Evolutionary conservation across 2,888 invertebrate genomes (phyloP).

Genomic region (Marronus borbonicus): DNA sequence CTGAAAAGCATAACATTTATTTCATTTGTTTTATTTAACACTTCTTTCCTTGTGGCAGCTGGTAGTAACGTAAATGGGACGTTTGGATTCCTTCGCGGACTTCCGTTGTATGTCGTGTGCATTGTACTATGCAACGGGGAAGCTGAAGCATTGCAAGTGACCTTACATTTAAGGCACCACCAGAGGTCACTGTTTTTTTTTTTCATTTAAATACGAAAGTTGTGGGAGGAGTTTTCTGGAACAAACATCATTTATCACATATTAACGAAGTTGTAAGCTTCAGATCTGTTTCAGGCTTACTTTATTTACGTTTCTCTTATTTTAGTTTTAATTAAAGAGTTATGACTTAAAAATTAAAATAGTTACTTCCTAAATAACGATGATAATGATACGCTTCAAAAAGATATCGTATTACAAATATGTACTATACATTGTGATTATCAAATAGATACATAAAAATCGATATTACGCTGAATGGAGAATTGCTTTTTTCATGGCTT

Average conservation of each 20-base stretch:
- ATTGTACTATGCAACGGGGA: too few species aligned
- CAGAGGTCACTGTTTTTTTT: too few species aligned
- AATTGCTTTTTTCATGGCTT: background rate
- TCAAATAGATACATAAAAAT: background rate
- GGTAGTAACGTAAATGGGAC: too few species aligned
- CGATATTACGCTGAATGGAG: background rate
- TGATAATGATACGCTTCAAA: background rate
- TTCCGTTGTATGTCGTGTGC: too few species aligned
- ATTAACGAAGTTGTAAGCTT: background rate
- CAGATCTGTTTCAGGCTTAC: background rate
- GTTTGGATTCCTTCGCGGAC: too few species aligned
- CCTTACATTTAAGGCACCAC: too few species aligned
- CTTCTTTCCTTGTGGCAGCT: background rate
- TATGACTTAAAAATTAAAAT: background rate
- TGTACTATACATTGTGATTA: background rate
- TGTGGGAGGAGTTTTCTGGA: background rate
- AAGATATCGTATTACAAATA: background rate
- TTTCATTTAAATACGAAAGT: too few species aligned
- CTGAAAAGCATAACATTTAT: constrained; percentile 14
- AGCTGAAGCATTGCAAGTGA: too few species aligned
- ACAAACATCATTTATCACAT: constrained; percentile 45
- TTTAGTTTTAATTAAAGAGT: background rate
- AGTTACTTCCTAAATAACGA: too few species aligned
- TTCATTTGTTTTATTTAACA: background rate
- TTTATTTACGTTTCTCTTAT: background rate